Evolutionary conservation across 2,113 vertebrate genomes (phyloP), one percentile per base, ranked within the genome.

Genomic region (Lepus timidus): DNA sequence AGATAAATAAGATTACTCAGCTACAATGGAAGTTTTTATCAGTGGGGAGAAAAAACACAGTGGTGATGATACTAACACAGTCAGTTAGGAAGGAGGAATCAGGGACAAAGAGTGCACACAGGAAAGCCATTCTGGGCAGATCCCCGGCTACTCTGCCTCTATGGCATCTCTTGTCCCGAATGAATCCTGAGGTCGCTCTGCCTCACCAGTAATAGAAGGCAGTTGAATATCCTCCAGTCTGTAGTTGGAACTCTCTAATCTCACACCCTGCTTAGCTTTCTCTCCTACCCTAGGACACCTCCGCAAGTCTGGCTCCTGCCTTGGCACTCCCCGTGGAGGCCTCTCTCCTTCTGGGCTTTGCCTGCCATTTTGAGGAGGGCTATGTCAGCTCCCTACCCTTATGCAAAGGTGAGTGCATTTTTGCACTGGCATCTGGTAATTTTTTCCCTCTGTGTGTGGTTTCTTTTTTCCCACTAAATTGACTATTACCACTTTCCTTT

Each of bases 401-500:
- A 36, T 4, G 39, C 52, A 89, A 92, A 96, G 90, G 87, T 92
- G 62, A 88, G 16, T 12, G 31, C 27, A 20, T 83, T 81, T 88
- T 92, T 71, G 51, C 85, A 81, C 94, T 92, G 68, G 87, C 10
- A 0, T 93, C 84, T 96, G 73, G 55, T 67, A 64, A 94, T 84
- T 84, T 83, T 62, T 81, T 31, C 71, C 29, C 17, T 85, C 2
- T 82, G 39, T 67, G 16, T 94, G 55, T 89, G 83, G 71, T 93
- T 96, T 93, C 89, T 68, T 71, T 91, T 84, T 85, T 65, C 80
- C n/a, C 67, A 11, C 68, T 55, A 96, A 97, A 95, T 90, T 93
- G 90, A 85, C 91, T 92, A 85, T 96, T 92, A 95, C 20, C 81
- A 92, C 96, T 96, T 96, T 85, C 58, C 73, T 88, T 94, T 94